Base-by-base conservation (phyloP, 2,113 vertebrate genomes). In the Lophura nycthemera region DNA sequence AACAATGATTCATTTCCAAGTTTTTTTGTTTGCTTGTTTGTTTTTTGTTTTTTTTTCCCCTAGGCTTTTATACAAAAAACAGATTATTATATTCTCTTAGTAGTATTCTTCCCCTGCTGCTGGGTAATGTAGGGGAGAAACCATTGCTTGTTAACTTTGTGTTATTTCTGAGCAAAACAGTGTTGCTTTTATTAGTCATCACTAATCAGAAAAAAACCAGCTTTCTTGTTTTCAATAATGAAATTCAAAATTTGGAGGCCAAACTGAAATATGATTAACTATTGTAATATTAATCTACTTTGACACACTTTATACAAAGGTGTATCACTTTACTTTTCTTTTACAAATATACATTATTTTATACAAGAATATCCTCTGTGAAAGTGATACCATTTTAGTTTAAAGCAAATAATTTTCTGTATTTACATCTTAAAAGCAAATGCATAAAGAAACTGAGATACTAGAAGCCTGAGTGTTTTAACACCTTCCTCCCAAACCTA, bases 231-330 rank as follows among this genome's bases (percentile, higher is more conserved):
- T 90, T 88, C 24, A 71, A 36, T 87, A 61, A 79, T 45, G 40
- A 86, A 77, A 66, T 60, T 91, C 69, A 84, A 43, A 70, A 86
- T 59, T 57, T 72, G 93, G 21, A 92, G 78, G 81, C 38, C 38
- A 92, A 91, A 88, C 14, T 87, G 74, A 95, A 91, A 92, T 88
- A 89, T 63, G 2, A 43, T 17, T 40, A 59, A 56, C 75, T 66
- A 75, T 74, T 92, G 80, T 70, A 95, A 91, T 96, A 92, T 84
- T 56, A 91, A 71, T 88, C 32, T 63, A 25, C 56, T 66, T 50
- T 2, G 47, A 93, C 13, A 74, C 47, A 63, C 17, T 71, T 3
- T 43, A 38, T 17, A 40, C 38, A 85, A 88, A 57, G 0, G 38
- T 20, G 12, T 25, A 27, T 60, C 8, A 48, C 79, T 71, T 67